These are phyloP conservation scores for Rhinella marina DNA, from an alignment of 2,797 vertebrate genomes.

Conservation along the genomic window DNA sequence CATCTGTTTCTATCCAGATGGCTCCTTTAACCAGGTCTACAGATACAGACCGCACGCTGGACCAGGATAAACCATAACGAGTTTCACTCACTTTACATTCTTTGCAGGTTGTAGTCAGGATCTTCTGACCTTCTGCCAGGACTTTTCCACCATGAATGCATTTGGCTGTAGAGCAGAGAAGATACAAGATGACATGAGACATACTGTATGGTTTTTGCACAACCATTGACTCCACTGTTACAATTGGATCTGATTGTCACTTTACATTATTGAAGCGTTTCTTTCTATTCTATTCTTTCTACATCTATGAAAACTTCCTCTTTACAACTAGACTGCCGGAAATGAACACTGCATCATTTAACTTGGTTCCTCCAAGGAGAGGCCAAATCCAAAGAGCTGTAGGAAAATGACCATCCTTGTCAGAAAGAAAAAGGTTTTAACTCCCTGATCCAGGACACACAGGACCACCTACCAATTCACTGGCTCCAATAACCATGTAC, in stretches of 20 bases:
- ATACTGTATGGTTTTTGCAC: neutral
- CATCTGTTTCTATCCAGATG: no score
- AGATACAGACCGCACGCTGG: no score
- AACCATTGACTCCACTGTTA: neutral
- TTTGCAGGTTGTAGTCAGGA: slow-evolving; percentile 86
- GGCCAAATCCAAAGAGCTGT: neutral
- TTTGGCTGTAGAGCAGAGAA: slow-evolving; percentile 77
- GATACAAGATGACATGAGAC: neutral
- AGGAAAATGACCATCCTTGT: neutral
- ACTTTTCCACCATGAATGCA: slow-evolving; percentile 87
- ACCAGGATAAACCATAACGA: neutral
- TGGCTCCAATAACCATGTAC: neutral
- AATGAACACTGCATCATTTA: neutral
- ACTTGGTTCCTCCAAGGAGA: neutral
- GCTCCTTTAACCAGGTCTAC: no score
- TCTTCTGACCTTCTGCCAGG: slow-evolving; percentile 86
- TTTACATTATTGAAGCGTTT: no score
- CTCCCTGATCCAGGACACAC: neutral
- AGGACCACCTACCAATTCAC: neutral
- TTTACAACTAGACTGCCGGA: no score
- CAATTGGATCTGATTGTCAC: no score
- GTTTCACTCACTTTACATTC: slow-evolving; percentile 87
- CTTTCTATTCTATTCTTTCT: neutral
- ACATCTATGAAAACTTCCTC: neutral
- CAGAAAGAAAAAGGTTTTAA: neutral